These are phyloP conservation scores for Lamellibrachia satsuma DNA, from an alignment of 2,888 invertebrate species.

Conservation along the genomic window DNA sequence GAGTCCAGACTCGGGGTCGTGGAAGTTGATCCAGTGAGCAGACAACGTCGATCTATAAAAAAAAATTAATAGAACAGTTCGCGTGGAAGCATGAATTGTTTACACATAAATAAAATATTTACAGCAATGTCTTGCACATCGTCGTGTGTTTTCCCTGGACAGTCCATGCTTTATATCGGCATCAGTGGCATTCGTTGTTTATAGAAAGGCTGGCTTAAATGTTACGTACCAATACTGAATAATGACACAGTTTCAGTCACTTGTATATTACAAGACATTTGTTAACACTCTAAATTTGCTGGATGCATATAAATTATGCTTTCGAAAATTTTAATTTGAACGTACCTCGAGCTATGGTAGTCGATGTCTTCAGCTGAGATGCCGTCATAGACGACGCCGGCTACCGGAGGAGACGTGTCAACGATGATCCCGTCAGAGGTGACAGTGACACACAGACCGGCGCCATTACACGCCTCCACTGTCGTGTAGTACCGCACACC, in stretches of 20 bases:
- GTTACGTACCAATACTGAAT: not conserved
- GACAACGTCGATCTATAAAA: not conserved
- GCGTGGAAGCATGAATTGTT: not conserved
- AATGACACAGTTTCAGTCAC: not conserved
- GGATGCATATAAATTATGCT: not conserved
- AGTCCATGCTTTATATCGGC: too few relatives aligned
- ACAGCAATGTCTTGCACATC: too few relatives aligned
- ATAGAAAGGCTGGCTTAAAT: too few relatives aligned
- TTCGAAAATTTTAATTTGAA: not conserved
- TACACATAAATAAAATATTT: not conserved
- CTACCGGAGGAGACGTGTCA: constrained; percentile 20
- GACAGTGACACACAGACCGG: not conserved
- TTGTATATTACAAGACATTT: too few relatives aligned
- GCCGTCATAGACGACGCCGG: not conserved
- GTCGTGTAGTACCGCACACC: not conserved
- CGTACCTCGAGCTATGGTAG: not conserved
- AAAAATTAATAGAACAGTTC: not conserved
- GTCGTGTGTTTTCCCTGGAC: too few relatives aligned
- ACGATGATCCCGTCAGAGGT: constrained; percentile 19
- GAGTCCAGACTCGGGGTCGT: constrained; percentile 17
- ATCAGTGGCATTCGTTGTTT: too few relatives aligned
- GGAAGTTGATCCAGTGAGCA: constrained; percentile 18
- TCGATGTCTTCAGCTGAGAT: not conserved
- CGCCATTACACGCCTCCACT: constrained; percentile 8
- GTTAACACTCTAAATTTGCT: too few relatives aligned